Evolutionary conservation across 64 coral and sea anemone genomes (phyloP).

Genomic region (Porites lutea): DNA sequence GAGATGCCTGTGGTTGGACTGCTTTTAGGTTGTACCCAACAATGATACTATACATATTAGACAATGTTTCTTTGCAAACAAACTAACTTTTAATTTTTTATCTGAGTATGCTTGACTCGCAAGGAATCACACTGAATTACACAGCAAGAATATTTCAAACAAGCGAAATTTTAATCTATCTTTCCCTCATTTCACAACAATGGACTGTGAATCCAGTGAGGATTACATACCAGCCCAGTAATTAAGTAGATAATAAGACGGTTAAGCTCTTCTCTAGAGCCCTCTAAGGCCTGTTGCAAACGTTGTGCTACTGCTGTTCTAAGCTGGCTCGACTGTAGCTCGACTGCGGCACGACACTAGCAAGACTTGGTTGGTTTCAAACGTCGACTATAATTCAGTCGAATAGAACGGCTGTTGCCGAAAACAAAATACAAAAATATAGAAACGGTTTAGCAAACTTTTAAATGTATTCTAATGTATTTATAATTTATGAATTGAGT

Average conservation of each 20-base stretch:
- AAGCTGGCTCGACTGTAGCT: too few relatives aligned
- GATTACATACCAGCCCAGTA: too few relatives aligned
- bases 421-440: too few relatives aligned
- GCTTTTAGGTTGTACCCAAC: not conserved
- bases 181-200: not conserved
- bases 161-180: not conserved
- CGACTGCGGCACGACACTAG: too few relatives aligned
- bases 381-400: too few relatives aligned
- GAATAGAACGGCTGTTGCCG: too few relatives aligned
- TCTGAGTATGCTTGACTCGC: not conserved
- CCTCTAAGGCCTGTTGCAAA: not conserved
- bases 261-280: not conserved
- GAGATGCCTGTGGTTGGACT: not conserved
- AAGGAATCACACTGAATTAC: not conserved
- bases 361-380: too few relatives aligned
- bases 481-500: too few relatives aligned
- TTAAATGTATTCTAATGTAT: too few relatives aligned
- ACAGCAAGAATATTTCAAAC: constrained; percentile 7
- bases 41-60: not conserved
- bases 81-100: not conserved
- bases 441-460: too few relatives aligned
- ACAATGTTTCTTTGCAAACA: not conserved
- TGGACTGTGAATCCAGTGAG: constrained; percentile 46
- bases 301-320: too few relatives aligned
- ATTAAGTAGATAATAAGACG: not conserved